A percentile compares a stretch with the other conserved stretches of the same genome.
Evolutionary conservation across 1,140 invertebrate genomes (phyloP).

Genomic region (Portunus trituberculatus): DNA sequence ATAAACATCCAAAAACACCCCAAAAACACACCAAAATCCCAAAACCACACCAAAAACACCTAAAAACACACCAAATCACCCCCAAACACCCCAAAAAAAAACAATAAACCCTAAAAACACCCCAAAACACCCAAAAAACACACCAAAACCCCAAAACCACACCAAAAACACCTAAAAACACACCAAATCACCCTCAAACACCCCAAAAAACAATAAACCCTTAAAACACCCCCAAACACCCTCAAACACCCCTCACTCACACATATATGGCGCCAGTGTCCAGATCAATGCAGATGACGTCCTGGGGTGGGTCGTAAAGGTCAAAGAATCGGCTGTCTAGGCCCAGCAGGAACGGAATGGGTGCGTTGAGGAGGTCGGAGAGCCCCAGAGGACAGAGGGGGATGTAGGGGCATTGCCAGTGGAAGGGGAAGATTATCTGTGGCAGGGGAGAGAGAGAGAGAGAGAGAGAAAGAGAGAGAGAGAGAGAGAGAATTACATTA

Average conservation of each 20-base stretch:
- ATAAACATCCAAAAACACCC: too few species aligned
- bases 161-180: too few species aligned
- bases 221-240: neutral
- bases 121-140: too few species aligned
- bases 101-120: too few species aligned
- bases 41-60: too few species aligned
- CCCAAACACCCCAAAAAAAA: too few species aligned
- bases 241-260: slow-evolving; percentile 81
- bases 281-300: slow-evolving; percentile 98
- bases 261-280: slow-evolving; percentile 93
- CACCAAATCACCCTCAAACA: neutral
- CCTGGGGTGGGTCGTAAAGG: slow-evolving; percentile 95
- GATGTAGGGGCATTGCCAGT: slow-evolving; percentile 99
- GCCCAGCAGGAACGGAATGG: slow-evolving; percentile 97
- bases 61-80: neutral
- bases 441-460: too few species aligned
- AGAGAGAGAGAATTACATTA: too few species aligned
- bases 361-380: slow-evolving; percentile 93
- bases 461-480: too few species aligned
- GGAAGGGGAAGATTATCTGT: slow-evolving; percentile 96
- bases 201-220: neutral
- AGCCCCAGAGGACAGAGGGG: slow-evolving; percentile 97
- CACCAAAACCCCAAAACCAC: too few species aligned
- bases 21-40: too few species aligned
- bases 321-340: slow-evolving; percentile 99